A percentile compares a stretch with the other conserved stretches of the same genome.
Conservation (phyloP, 2,888 invertebrate species). For the Fragum whitleyi region DNA sequence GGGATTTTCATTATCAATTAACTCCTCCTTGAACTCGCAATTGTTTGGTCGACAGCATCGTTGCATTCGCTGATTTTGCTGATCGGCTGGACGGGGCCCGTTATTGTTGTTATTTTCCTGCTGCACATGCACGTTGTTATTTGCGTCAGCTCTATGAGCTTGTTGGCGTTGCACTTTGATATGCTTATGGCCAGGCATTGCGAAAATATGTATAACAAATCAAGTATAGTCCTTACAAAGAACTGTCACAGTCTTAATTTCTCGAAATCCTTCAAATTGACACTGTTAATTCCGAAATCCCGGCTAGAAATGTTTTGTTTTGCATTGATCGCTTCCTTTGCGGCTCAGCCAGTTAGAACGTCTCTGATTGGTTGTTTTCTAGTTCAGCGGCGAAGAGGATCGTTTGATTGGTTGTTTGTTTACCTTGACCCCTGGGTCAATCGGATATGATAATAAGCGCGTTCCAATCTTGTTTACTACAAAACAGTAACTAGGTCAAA, state of each 20-base stretch:
- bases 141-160: slow-evolving; percentile 62
- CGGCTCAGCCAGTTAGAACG: slow-evolving; percentile 21
- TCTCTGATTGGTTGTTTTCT: slow-evolving; percentile 67
- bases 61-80: slow-evolving; percentile 48
- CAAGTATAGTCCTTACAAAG: slow-evolving; percentile 32
- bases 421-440: slow-evolving; percentile 64
- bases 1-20: slow-evolving; percentile 78
- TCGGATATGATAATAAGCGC: slow-evolving; percentile 71
- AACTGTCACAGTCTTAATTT: slow-evolving; percentile 51
- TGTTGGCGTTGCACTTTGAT: slow-evolving; percentile 71
- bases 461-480: slow-evolving; percentile 72
- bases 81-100: slow-evolving; percentile 41
- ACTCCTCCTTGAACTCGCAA: slow-evolving; percentile 72
- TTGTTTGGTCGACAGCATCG: slow-evolving; percentile 77
- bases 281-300: slow-evolving; percentile 32
- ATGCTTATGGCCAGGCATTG: slow-evolving; percentile 79
- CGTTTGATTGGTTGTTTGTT: slow-evolving; percentile 63
- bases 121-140: slow-evolving; percentile 65
- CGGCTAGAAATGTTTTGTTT: slow-evolving; percentile 58
- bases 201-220: slow-evolving; percentile 28
- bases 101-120: slow-evolving; percentile 65
- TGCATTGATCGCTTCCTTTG: slow-evolving; percentile 57
- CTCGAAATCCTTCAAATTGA: slow-evolving; percentile 23
- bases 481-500: slow-evolving; percentile 63
- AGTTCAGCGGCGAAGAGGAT: slow-evolving; percentile 36